Conservation (phyloP, 2,888 invertebrate species). For the Athetis lepigone region DNA sequence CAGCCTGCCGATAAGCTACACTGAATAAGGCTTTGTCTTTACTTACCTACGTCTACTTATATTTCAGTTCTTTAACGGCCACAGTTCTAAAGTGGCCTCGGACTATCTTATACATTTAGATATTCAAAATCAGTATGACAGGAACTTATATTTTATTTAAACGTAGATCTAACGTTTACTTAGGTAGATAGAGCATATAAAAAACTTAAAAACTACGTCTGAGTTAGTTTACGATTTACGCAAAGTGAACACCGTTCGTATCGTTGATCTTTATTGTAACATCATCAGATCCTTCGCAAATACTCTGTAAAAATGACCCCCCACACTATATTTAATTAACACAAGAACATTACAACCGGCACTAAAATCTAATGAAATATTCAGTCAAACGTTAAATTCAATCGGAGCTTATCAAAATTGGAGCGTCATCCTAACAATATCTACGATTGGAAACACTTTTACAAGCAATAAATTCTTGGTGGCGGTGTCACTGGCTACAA, state of each 20-base stretch:
- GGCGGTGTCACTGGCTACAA: conserved; percentile 85
- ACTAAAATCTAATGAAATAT: conserved; percentile 74
- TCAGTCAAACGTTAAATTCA: conserved; percentile 86
- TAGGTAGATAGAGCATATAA: background rate
- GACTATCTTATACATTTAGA: background rate
- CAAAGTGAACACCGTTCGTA: conserved; percentile 12
- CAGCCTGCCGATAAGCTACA: conserved; percentile 76
- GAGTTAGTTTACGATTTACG: conserved; percentile 7
- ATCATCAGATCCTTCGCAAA: conserved; percentile 17
- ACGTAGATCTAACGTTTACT: background rate
- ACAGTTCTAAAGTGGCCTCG: conserved; percentile 3
- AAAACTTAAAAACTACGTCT: background rate
- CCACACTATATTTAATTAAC: conserved; percentile 65
- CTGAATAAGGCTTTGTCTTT: conserved; percentile 75
- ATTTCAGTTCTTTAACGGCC: conserved; percentile 17
- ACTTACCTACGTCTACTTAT: conserved; percentile 52
- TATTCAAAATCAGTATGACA: background rate
- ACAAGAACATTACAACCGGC: conserved; percentile 67
- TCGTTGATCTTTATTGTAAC: conserved; percentile 15
- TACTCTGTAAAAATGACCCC: conserved; percentile 42
- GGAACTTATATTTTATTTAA: background rate
- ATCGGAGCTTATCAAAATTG: conserved; percentile 81
- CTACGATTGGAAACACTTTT: conserved; percentile 90
- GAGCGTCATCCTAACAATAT: conserved; percentile 84
- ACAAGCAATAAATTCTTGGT: conserved; percentile 89